phyloP scores from a whole-genome alignment of 1,140 invertebrate species.

The Polypedilum vanderplanki region DNA sequence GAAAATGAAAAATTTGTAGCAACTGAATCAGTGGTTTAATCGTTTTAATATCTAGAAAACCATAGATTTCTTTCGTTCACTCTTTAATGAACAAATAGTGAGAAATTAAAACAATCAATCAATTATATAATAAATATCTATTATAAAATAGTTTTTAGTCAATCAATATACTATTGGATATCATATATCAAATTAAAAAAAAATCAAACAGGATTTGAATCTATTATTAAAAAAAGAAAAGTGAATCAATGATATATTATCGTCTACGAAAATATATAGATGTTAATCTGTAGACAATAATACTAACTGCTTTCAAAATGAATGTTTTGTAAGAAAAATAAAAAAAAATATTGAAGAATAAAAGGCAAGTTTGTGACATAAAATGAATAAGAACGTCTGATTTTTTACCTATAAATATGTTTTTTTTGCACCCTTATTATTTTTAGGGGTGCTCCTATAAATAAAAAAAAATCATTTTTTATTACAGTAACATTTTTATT shows the following conservation, averaged over 20 bases:
- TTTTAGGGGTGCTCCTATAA: neutral
- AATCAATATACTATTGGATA: neutral
- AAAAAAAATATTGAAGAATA: neutral
- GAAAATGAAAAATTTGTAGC: neutral
- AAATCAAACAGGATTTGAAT: neutral
- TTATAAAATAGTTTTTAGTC: neutral
- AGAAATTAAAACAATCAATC: slow-evolving; percentile 6
- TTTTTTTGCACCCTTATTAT: neutral
- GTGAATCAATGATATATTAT: neutral
- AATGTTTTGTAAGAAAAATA: slow-evolving; percentile 12
- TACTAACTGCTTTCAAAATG: slow-evolving; percentile 9
- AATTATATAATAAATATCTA: slow-evolving; percentile 2
- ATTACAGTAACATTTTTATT: neutral
- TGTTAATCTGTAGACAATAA: neutral
- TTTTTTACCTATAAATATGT: neutral
- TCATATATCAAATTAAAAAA: neutral
- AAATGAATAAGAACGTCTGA: neutral
- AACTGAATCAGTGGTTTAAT: neutral
- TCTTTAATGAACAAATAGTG: neutral
- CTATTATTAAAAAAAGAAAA: neutral
- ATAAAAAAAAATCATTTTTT: neutral
- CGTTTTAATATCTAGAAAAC: neutral
- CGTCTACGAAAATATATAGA: neutral
- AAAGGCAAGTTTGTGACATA: neutral
- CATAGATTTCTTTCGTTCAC: neutral